Evolutionary conservation across 1,140 invertebrate species (phyloP).

Genomic region (Penaeus japonicus): DNA sequence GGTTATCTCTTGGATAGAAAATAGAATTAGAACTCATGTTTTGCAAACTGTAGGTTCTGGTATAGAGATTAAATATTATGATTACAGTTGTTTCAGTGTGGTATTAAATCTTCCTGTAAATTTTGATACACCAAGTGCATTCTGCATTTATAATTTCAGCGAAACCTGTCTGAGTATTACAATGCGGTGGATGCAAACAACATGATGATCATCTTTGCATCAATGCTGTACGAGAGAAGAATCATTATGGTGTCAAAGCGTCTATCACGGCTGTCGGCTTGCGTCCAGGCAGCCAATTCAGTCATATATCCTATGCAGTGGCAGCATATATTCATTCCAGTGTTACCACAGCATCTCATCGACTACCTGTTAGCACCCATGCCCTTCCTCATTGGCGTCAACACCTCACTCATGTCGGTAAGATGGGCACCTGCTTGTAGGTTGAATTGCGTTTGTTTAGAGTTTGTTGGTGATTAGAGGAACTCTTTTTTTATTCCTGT

Average conservation of each 20-base stretch:
- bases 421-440: constrained; percentile 44
- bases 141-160: constrained; percentile 70
- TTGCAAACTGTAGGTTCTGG: too few relatives aligned
- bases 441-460: neutral
- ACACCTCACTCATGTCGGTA: constrained; percentile 81
- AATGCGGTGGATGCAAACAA: constrained; percentile 89
- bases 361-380: constrained; percentile 78
- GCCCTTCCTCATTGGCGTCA: constrained; percentile 79
- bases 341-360: constrained; percentile 83
- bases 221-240: constrained; percentile 89
- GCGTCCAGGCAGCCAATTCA: constrained; percentile 91
- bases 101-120: neutral
- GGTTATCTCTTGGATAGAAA: neutral
- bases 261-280: constrained; percentile 86
- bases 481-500: neutral
- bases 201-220: constrained; percentile 94
- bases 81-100: neutral
- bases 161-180: constrained; percentile 95
- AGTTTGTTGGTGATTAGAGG: neutral
- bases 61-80: neutral
- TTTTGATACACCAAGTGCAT: neutral
- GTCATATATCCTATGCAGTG: constrained; percentile 96
- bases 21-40: neutral
- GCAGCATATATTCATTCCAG: constrained; percentile 97
- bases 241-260: constrained; percentile 89